Conservation (phyloP, 2,113 vertebrate species). For the Oreochromis niloticus region DNA sequence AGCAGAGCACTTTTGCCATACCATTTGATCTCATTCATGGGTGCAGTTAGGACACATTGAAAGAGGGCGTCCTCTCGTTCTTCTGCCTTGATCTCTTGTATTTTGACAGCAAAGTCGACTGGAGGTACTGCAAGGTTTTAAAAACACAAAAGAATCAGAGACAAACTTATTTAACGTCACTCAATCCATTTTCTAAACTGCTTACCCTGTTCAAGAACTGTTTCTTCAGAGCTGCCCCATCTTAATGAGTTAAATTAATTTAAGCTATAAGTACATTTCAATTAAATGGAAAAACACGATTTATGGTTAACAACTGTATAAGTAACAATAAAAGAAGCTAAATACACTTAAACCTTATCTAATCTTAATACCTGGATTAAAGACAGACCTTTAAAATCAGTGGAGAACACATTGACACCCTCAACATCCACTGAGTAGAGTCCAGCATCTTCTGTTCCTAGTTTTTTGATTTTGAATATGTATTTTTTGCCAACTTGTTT, state of each 20-base stretch:
- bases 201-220: neutral
- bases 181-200: neutral
- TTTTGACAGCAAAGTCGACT: slow-evolving; percentile 71
- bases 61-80: slow-evolving; percentile 75
- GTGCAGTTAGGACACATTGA: slow-evolving; percentile 72
- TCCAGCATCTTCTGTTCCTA: slow-evolving; percentile 78
- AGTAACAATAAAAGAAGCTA: neutral
- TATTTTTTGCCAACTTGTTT: slow-evolving; percentile 79
- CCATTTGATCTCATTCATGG: slow-evolving; percentile 75
- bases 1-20: slow-evolving; percentile 68
- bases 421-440: slow-evolving; percentile 85
- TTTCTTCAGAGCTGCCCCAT: neutral
- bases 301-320: neutral
- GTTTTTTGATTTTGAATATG: slow-evolving; percentile 77
- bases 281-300: neutral
- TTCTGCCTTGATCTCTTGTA: slow-evolving; percentile 70
- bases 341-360: neutral
- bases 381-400: slow-evolving; percentile 75
- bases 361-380: neutral
- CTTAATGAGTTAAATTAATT: neutral
- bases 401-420: slow-evolving; percentile 81
- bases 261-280: neutral
- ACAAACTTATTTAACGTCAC: neutral
- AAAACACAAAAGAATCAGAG: neutral
- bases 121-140: slow-evolving; percentile 72